Evolutionary conservation across 2,797 vertebrate species (phyloP).

Genomic region (Buceros bicornis): DNA sequence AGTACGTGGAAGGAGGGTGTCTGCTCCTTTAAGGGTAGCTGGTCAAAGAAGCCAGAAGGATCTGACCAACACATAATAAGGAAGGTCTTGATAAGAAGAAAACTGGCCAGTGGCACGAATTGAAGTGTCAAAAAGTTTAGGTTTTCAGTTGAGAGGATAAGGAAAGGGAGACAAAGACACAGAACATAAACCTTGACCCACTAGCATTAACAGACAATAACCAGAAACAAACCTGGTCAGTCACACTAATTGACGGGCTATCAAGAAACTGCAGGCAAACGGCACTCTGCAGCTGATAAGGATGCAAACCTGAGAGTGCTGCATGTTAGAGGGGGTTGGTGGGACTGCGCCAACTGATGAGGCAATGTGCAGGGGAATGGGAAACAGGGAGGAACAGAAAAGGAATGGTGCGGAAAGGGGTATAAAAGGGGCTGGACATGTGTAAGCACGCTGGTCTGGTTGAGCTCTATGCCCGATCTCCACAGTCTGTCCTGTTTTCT

Average conservation of each 20-base stretch:
- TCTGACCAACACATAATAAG: not conserved
- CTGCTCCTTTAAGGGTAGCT: not conserved
- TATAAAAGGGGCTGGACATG: accelerated
- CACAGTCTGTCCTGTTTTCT: too few relatives aligned
- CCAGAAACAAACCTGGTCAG: not conserved
- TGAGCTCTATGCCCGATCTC: not conserved
- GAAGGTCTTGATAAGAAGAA: not conserved
- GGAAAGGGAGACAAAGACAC: not conserved
- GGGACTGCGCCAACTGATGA: too few relatives aligned
- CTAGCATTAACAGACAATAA: not conserved
- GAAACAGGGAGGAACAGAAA: not conserved
- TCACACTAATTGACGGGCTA: not conserved
- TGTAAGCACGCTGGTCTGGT: not conserved
- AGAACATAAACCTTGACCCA: not conserved
- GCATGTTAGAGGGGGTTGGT: not conserved
- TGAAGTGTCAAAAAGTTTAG: not conserved
- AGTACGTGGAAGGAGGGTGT: not conserved
- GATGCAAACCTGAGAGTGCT: not conserved
- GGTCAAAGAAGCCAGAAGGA: not conserved
- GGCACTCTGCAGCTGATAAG: not conserved
- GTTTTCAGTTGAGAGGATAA: not conserved
- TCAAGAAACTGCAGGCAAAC: not conserved
- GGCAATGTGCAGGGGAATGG: too few relatives aligned
- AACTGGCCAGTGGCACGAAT: not conserved
- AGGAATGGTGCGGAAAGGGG: not conserved